Percentiles rank a stretch among this genome's conserved stretches.
phyloP scores from a whole-genome alignment of 2,797 vertebrate genomes.

The Meriones psammophilus region DNA sequence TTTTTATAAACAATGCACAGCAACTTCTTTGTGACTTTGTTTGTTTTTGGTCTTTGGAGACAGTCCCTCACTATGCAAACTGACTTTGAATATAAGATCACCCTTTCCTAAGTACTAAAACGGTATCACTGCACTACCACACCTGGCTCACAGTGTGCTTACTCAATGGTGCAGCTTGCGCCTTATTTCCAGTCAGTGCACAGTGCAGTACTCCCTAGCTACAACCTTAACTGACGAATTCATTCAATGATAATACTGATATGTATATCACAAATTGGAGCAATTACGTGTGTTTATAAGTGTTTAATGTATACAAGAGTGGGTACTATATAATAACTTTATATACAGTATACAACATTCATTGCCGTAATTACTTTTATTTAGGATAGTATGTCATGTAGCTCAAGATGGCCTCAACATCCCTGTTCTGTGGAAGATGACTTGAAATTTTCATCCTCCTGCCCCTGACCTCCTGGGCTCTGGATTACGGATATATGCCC shows the following conservation, averaged over 20 bases:
- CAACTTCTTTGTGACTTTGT: neutral
- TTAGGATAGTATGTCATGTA: neutral
- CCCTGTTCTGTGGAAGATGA: neutral
- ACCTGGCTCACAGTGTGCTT: neutral
- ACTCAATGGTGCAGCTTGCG: neutral
- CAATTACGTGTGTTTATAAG: neutral
- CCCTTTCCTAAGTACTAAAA: neutral
- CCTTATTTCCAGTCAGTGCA: neutral
- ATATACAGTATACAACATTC: neutral
- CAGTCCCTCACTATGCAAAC: neutral
- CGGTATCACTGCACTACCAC: neutral
- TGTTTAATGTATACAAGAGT: neutral
- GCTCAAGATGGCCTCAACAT: neutral
- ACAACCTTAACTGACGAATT: slow-evolving; percentile 6
- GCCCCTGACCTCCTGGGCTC: neutral
- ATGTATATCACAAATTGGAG: neutral
- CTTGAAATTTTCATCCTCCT: neutral
- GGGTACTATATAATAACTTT: neutral
- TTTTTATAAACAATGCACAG: neutral
- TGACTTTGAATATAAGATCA: neutral
- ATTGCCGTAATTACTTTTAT: neutral
- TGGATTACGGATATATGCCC: neutral
- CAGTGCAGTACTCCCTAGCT: neutral
- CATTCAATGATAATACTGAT: neutral
- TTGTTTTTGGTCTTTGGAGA: neutral